Evolutionary conservation across 1,140 invertebrate species (phyloP), one percentile per base, ranked within the genome.

Genomic region (Aradophagus sp.): DNA sequence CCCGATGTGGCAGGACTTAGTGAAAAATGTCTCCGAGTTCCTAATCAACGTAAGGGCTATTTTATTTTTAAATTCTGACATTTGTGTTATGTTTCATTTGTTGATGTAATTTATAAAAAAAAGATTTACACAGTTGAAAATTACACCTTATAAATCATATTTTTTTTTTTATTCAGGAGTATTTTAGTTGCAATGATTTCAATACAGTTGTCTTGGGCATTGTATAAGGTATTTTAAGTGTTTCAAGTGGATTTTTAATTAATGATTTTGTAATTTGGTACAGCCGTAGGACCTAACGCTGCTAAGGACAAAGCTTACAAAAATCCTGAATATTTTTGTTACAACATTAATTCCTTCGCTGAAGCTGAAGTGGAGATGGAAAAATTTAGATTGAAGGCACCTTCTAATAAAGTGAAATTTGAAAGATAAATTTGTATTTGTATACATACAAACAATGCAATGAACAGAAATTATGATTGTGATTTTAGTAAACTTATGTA

Each of bases 351-450:
- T 72, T 93, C 91, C 56, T 96, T 91, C 76, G 92, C 90, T 69
- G 93, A 96, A 83, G 91, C 94, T 38, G 93, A 96, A 87, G 88
- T 94, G 11, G 93, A 95, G 87, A 91, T 96, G 90, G 84, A 87
- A 8, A 91, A 93, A 77, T 92, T 88, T 74, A 88, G 94, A 79
- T 85, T 92, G 35, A 91, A 91, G 31, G 90, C 92, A 80, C 93
- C 93, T 29, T 90, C 89, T 12, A 87, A 88, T 44, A 70, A 87
- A 23, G 85, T 82, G 65, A 84, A 58, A 58, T 62, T 58, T 38
- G 7, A 11, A 31, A 6, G 12, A 12, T 55, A 59, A 50, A 27
- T 42, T 42, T 15, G 10, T 16, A 16, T 16, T 29, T 31, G 15
- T 44, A 44, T 5, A 23, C 8, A 23, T 5, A 23, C 8, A 8